Base-by-base conservation (phyloP, 2,888 invertebrate species). In the Camptogramma bilineatum region DNA sequence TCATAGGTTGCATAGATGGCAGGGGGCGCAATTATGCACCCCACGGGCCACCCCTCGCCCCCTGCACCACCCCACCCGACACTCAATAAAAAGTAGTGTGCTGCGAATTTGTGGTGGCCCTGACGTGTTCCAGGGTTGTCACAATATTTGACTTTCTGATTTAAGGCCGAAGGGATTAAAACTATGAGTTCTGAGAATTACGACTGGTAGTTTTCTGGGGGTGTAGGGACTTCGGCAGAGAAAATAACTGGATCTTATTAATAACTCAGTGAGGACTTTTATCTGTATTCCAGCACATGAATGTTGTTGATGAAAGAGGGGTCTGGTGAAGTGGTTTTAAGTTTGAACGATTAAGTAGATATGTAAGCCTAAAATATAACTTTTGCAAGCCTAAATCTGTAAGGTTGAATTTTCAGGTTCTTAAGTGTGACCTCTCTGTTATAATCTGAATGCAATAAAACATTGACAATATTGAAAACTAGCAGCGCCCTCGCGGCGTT, bases 11-110 rank as follows among this genome's bases (percentile, higher is more conserved):
- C 80, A 81, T 81, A 66, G 69, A 67, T 51, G 60, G 65, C 65
- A 46, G 53, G 70, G 64, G 64, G 76, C 74, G 81, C 76, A 81
- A 85, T 86, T 86, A 86, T 86, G 86, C 86, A 83, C 85, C 84
- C 85, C 76, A 69, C 64, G 67, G 16, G 16, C 72, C 64, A 60
- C 59, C 67, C 16, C 60, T 66, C 16, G 59, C 48, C 39, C 59
- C 69, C 85, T 83, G 81, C 75, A n/a, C 69, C 65, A 63, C 16
- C 64, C 69, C 73, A 66, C 80, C 72, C 75, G 77, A 78, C 80
- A 79, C 83, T 83, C 79, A 79, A 82, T 83, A 82, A 82, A 84
- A 83, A 84, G 84, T 81, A 80, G 84, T 84, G 83, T 80, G 73
- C 78, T 79, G 77, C 78, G 80, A 79, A 77, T 81, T 78, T 75